A percentile compares a stretch with the other conserved stretches of the same genome.
These are phyloP conservation scores for Epinephelus coioides DNA, from an alignment of 2,797 vertebrate species.

Conservation along the genomic window DNA sequence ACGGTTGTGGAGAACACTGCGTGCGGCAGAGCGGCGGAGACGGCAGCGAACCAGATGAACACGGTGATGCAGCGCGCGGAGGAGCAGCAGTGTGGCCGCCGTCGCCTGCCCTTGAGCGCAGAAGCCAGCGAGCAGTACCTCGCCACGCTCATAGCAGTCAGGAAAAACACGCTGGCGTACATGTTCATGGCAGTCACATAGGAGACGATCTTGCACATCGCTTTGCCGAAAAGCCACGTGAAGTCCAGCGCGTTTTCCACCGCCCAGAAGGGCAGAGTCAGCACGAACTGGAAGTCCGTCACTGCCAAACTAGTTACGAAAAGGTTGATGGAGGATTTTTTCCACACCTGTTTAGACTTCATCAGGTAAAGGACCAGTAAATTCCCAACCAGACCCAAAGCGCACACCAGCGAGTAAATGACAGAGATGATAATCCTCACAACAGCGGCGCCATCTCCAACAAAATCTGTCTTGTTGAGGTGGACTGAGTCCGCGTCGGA, in stretches of 20 bases:
- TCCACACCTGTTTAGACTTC: slow-evolving; percentile 94
- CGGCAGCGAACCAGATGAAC: slow-evolving; percentile 89
- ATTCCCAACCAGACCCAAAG: slow-evolving; percentile 93
- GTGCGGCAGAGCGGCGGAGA: slow-evolving; percentile 91
- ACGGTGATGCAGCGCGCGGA: slow-evolving; percentile 87
- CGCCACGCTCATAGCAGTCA: slow-evolving; percentile 95
- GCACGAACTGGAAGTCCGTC: slow-evolving; percentile 96
- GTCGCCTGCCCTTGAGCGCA: slow-evolving; percentile 86
- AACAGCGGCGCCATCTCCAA: slow-evolving; percentile 83
- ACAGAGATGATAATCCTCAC: slow-evolving; percentile 91
- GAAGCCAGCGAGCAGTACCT: slow-evolving; percentile 93
- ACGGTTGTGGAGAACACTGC: slow-evolving; percentile 94
- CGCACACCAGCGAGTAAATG: slow-evolving; percentile 94
- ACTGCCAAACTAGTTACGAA: slow-evolving; percentile 95
- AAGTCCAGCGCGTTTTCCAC: slow-evolving; percentile 97
- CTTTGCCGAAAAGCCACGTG: slow-evolving; percentile 94
- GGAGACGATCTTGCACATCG: slow-evolving; percentile 96
- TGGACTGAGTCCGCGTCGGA: slow-evolving; percentile 58
- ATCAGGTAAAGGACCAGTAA: slow-evolving; percentile 94
- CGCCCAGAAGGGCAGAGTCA: slow-evolving; percentile 97
- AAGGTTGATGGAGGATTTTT: slow-evolving; percentile 94
- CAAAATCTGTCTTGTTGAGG: slow-evolving; percentile 49
- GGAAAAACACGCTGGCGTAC: slow-evolving; percentile 98
- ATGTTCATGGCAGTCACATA: slow-evolving; percentile 96
- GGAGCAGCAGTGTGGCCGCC: slow-evolving; percentile 76